Conservation (phyloP, 2,797 vertebrate species). For the Gymnocypris eckloni region DNA sequence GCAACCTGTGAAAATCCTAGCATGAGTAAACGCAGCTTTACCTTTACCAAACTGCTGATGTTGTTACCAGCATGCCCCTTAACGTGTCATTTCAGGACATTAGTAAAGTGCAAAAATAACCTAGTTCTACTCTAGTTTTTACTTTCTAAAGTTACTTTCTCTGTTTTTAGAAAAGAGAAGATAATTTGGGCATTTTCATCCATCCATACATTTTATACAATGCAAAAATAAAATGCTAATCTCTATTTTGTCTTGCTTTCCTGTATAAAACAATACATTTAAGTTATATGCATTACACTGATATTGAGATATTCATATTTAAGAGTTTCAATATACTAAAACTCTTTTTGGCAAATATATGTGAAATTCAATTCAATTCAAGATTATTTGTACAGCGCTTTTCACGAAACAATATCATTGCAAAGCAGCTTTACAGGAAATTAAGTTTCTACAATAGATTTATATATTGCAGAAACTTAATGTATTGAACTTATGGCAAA, state of each 20-base stretch:
- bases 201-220: background rate
- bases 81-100: slow-evolving; percentile 21
- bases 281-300: background rate
- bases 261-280: background rate
- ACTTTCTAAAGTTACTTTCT: background rate
- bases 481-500: too few species aligned
- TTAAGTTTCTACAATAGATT: too few species aligned
- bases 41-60: slow-evolving; percentile 36
- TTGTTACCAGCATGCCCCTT: background rate
- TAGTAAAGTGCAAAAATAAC: slow-evolving; percentile 7
- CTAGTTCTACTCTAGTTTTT: background rate
- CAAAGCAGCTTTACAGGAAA: too few species aligned
- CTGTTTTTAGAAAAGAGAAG: background rate
- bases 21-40: slow-evolving; percentile 5
- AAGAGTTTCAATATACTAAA: background rate
- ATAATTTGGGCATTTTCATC: background rate
- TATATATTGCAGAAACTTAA: too few species aligned
- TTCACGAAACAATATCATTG: too few species aligned
- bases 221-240: background rate
- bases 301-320: background rate
- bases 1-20: background rate
- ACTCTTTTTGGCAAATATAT: background rate
- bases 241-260: background rate
- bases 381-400: too few species aligned
- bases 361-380: too few species aligned